Conservation (phyloP, 2,797 vertebrate genomes). For the Aphelocoma californica region DNA sequence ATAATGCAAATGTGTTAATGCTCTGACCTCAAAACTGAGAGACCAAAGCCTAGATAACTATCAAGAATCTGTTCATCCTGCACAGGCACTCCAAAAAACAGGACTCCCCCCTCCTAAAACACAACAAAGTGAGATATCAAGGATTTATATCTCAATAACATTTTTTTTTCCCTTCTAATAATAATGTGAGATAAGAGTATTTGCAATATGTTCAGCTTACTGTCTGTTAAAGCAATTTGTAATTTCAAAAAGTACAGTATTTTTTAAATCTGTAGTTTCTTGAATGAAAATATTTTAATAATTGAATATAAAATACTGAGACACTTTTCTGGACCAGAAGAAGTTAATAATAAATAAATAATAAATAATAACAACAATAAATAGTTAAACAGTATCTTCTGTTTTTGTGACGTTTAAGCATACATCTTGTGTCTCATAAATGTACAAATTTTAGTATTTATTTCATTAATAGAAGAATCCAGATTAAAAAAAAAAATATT, state of each 20-base stretch:
- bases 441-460: not conserved
- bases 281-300: not conserved
- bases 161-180: not conserved
- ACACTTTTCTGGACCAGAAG: not conserved
- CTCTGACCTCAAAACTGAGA: slow-evolving; percentile 52
- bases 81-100: not conserved
- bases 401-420: not conserved
- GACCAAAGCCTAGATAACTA: not conserved
- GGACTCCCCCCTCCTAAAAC: not conserved
- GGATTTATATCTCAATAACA: not conserved
- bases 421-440: not conserved
- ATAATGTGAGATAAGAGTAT: not conserved
- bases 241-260: not conserved
- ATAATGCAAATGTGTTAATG: slow-evolving; percentile 55
- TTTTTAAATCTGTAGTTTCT: not conserved
- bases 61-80: not conserved
- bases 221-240: not conserved
- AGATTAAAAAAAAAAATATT: not conserved
- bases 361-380: not conserved
- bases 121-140: not conserved
- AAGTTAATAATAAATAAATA: not conserved
- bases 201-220: not conserved
- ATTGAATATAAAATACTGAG: not conserved
- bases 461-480: not conserved
- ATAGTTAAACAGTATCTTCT: not conserved